phyloP scores from a whole-genome alignment of 2,888 invertebrate genomes.

The Dasysyrphus tricinctus region DNA sequence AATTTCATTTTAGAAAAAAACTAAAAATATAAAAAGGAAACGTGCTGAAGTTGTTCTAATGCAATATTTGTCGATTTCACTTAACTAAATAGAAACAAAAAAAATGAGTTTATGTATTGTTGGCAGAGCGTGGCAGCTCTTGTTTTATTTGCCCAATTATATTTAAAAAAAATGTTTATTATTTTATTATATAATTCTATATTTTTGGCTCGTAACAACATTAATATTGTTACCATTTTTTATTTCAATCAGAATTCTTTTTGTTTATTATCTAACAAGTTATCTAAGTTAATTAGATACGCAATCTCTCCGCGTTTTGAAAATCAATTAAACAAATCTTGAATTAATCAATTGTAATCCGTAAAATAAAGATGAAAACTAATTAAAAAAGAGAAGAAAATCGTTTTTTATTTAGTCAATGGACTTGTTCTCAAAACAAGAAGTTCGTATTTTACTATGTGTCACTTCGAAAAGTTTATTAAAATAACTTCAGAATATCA shows the following conservation, averaged over 20 bases:
- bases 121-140: constrained; percentile 53
- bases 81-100: constrained; percentile 41
- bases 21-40: neutral
- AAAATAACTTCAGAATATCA: too few species aligned
- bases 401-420: neutral
- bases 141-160: constrained; percentile 47
- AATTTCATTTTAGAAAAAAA: constrained; percentile 30
- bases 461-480: too few species aligned
- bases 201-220: constrained; percentile 50
- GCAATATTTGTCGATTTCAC: constrained; percentile 72
- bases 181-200: constrained; percentile 27
- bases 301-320: constrained; percentile 55
- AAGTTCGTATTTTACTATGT: too few species aligned
- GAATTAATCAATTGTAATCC: constrained; percentile 66
- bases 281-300: constrained; percentile 48
- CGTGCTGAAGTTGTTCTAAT: constrained; percentile 60
- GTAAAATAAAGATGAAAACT: constrained; percentile 60
- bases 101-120: constrained; percentile 52
- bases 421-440: neutral
- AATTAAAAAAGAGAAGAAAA: constrained; percentile 50
- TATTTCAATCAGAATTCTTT: constrained; percentile 27
- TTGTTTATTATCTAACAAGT: constrained; percentile 27
- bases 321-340: constrained; percentile 48
- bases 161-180: constrained; percentile 20
- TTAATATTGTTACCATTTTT: constrained; percentile 64